Conservation (phyloP, 1,140 invertebrate genomes). For the Halesus radiatus region DNA sequence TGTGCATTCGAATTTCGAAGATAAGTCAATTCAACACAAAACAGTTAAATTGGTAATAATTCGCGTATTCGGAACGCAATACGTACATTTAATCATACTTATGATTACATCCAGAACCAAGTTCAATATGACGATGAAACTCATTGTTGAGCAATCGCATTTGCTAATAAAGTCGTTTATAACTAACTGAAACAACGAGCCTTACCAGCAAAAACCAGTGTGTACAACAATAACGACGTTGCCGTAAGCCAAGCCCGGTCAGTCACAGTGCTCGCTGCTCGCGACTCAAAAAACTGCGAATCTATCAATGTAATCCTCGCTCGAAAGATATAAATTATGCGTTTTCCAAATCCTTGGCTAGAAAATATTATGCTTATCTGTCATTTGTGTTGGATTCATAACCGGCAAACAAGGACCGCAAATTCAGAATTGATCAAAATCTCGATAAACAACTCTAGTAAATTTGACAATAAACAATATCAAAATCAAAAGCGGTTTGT, state of each 20-base stretch:
- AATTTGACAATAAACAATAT: slow-evolving; percentile 20
- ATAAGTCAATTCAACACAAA: too few relatives aligned
- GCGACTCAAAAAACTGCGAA: too few relatives aligned
- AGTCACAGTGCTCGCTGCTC: too few relatives aligned
- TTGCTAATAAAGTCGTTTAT: too few relatives aligned
- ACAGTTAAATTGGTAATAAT: too few relatives aligned
- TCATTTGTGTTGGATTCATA: too few relatives aligned
- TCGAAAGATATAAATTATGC: too few relatives aligned
- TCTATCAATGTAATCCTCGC: too few relatives aligned
- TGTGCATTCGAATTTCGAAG: too few relatives aligned
- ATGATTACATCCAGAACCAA: background rate
- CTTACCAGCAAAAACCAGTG: slow-evolving; percentile 13
- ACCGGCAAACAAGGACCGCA: too few relatives aligned
- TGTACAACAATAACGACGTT: slow-evolving; percentile 15
- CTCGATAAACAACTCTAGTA: background rate
- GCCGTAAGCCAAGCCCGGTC: background rate
- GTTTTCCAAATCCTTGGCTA: too few relatives aligned
- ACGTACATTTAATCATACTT: slow-evolving; percentile 4
- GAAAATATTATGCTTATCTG: too few relatives aligned
- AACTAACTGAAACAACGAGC: background rate
- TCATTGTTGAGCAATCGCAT: background rate
- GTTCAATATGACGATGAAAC: slow-evolving; percentile 10
- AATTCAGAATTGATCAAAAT: background rate
- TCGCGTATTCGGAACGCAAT: background rate
- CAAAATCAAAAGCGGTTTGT: background rate